Evolutionary conservation across 2,797 vertebrate genomes (phyloP).

Genomic region (Apogon hyalosoma): DNA sequence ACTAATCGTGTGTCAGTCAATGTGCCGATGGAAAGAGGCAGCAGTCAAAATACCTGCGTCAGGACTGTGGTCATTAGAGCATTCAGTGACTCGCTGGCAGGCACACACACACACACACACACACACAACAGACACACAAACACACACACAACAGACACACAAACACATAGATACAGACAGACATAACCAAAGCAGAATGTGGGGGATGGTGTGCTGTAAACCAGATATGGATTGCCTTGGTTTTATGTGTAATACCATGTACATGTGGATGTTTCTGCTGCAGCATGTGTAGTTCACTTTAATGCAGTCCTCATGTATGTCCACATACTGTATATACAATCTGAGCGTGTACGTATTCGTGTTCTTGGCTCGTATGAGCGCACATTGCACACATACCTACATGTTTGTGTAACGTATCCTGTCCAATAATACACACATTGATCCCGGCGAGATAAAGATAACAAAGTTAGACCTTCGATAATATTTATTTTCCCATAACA

Average conservation of each 20-base stretch:
- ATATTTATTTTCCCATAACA: constrained; percentile 81
- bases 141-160: constrained; percentile 21
- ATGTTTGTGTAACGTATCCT: constrained; percentile 71
- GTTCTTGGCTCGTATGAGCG: constrained; percentile 38
- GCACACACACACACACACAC: constrained; percentile 30
- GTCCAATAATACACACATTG: constrained; percentile 74
- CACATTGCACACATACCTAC: constrained; percentile 40
- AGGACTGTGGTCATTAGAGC: constrained; percentile 78
- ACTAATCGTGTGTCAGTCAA: constrained; percentile 81
- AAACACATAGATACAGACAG: constrained; percentile 11
- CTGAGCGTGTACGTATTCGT: constrained; percentile 3
- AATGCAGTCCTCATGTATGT: constrained; percentile 45
- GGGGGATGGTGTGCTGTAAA: constrained; percentile 66
- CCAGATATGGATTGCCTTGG: constrained; percentile 66
- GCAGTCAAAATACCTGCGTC: constrained; percentile 82
- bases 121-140: constrained; percentile 31
- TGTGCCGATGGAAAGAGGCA: constrained; percentile 80
- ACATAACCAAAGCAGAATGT: constrained; percentile 44
- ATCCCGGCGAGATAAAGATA: constrained; percentile 78
- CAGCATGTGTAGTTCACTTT: constrained; percentile 53
- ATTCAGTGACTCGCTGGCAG: constrained; percentile 63
- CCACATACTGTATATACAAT: constrained; percentile 37
- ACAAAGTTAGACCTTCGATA: constrained; percentile 78
- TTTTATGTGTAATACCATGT: constrained; percentile 7
- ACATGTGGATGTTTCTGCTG: constrained; percentile 38